Base-by-base conservation (phyloP, 2,888 invertebrate genomes). In the Macaria notata region DNA sequence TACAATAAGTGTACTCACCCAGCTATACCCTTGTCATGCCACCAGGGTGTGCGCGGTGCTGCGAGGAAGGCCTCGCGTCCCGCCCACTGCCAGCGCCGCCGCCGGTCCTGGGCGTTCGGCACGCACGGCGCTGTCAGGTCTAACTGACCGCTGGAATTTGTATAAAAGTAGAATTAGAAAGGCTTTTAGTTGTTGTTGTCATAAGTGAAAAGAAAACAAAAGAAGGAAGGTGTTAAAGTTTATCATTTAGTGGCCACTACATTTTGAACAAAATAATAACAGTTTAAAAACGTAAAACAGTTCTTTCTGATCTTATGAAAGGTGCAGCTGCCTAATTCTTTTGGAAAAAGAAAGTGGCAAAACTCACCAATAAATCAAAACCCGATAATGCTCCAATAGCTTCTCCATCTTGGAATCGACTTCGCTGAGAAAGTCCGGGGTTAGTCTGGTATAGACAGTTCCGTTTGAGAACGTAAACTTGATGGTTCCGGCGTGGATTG, bases 401-500 rank as follows among this genome's bases (percentile, higher is more conserved):
- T 91, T 91, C 9, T 92, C 88, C 9, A 95, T 79, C 79, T 93
- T 92, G 0, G 92, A 83, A 31, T 93, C 92, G 3, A 94, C 92
- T 0, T 94, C 94, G 63, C 93, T 92, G 88, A 96, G 92, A 49
- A 95, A 91, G 75, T 97, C 97, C 4, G 84, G 79, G 42, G 92
- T 79, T 29, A 96, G 79, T 64, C 70, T 71, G 0, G 46, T 48
- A 3, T 76, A 70, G 0, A 76, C 76, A 0, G 72, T 75, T 0
- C 3, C 39, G 41, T 84, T 85, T 41, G 71, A 70, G 54, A 80
- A 79, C 0, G 69, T 60, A 46, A 84, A 85, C 19, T 92, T 80
- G n/a, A 92, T 83, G 66, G 93, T 93, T 0, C 96, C 96, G 0
- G 96, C 96, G 71, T 97, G 96, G 49, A 97, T 93, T 0, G 94